Evolutionary conservation across 2,888 invertebrate species (phyloP), one percentile per base, ranked within the genome.

Genomic region (Villa cingulata): DNA sequence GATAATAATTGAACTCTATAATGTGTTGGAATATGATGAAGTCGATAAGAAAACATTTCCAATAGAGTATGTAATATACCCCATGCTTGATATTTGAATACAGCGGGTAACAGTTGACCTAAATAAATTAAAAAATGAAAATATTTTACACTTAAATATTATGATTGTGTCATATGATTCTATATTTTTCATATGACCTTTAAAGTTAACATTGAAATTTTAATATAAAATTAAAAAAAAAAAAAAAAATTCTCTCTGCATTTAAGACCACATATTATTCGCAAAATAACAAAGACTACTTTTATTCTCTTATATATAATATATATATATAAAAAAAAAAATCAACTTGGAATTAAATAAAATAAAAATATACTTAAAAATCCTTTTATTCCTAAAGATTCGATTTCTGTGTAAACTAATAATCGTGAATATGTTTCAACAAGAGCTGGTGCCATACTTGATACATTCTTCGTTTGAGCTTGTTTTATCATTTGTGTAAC

Each of bases 11-110:
- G 94, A 12, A 95, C 88, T 45, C 94, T 75, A 68, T 95, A 96
- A 70, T 94, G 92, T 0, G 94, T 91, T 60, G 92, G 94, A 55
- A 95, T 92, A 66, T 96, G 95, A 66, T 95, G 94, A 69, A 96
- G 82, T 41, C 96, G 77, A 65, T 94, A 94, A 51, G 90, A 91
- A 66, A 95, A 94, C 94, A 96, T 95, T 68, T 96, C 95, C 60
- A 96, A 67, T 36, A 96, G 71, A 0, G 92, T 94, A 64, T 95
- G 92, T n/a, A 96, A 73, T 47, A 91, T 94, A 19, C 90, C 90
- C 92, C 92, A 92, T 1, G 91, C 90, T 58, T 92, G 89, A 15
- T 85, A 84, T 65, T 90, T 90, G 63, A 90, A 89, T 37, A 92
- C 92, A 23, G 83, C 86, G 0, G 95, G 92, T 54, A 96, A 68